Evolutionary conservation across 1,140 invertebrate species (phyloP), one percentile per base, ranked within the genome.

Genomic region (Venturia canescens): DNA sequence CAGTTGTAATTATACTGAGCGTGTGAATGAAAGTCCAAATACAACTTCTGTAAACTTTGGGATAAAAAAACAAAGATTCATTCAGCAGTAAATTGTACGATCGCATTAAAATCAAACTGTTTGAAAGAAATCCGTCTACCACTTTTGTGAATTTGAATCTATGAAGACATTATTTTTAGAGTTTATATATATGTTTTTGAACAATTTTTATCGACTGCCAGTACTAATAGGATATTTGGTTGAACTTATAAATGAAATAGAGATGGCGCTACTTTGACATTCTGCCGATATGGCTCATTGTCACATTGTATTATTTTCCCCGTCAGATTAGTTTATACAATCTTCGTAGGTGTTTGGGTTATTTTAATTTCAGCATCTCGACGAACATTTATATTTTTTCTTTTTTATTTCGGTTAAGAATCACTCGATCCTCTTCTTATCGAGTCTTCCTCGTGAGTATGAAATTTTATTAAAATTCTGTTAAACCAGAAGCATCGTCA

Each of bases 241-340:
- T 44, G 5, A 44, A 44, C 38, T 44, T 44, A 9, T 44, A 13
- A 11, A 4, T 44, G 13, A 44, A 44, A 44, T 44, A 13, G 0
- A 44, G 38, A 44, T 44, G 38, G 7, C 38, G 38, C 38, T 44
- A 44, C 38, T 44, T 13, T 44, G 11, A 44, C 1, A 3, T 44
- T 44, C 38, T 11, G 3, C 11, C 13, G 38, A 44, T 13, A 44
- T 44, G 50, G 50, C 50, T 53, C 50, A n/a, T 53, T 53, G 38
- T 44, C 38, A 53, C 16, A 53, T 53, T 53, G 18, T 21, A n/a
- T 53, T 53, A n/a, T 53, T 53, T n/a, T 53, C 18, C 18, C 50
- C 50, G 50, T 53, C 50, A 53, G 50, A 53, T 53, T 53, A 53
- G 16, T 53, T 53, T 53, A n/a, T 53, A n/a, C 18, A n/a, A 53